These are phyloP conservation scores for Callyntrura guangdongensis DNA, from an alignment of 2,888 invertebrate species.

Conservation along the genomic window DNA sequence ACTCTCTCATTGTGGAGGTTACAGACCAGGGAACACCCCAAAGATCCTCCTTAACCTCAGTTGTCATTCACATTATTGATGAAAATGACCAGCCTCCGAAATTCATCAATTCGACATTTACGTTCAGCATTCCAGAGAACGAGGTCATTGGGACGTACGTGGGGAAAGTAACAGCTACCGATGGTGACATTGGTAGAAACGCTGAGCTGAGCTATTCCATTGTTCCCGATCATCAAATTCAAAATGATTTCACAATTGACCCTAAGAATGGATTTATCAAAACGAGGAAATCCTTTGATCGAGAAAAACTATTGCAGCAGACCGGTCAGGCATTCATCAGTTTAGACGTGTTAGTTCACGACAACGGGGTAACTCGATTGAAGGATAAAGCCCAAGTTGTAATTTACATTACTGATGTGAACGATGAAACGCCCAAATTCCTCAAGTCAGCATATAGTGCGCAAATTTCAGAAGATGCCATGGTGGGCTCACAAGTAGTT, in stretches of 20 bases:
- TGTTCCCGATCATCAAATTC: slow-evolving; percentile 89
- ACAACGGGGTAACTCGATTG: slow-evolving; percentile 91
- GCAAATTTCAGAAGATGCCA: slow-evolving; percentile 95
- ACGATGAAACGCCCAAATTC: slow-evolving; percentile 96
- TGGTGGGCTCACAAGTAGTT: slow-evolving; percentile 93
- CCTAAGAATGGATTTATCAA: slow-evolving; percentile 96
- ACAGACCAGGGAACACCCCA: slow-evolving; percentile 92
- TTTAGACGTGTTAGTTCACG: slow-evolving; percentile 94
- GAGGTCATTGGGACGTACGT: slow-evolving; percentile 96
- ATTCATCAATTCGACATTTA: slow-evolving; percentile 96
- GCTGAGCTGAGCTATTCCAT: slow-evolving; percentile 95
- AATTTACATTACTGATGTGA: slow-evolving; percentile 95
- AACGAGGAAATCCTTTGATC: slow-evolving; percentile 94
- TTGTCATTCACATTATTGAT: slow-evolving; percentile 97
- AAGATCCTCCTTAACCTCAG: slow-evolving; percentile 94
- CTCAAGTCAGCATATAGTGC: slow-evolving; percentile 93
- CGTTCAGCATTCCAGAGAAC: slow-evolving; percentile 95
- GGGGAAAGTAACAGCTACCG: slow-evolving; percentile 95
- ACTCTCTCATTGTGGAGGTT: slow-evolving; percentile 94
- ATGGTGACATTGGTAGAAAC: slow-evolving; percentile 95
- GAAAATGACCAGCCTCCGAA: slow-evolving; percentile 98
- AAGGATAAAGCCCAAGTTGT: slow-evolving; percentile 95
- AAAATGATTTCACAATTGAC: slow-evolving; percentile 93
- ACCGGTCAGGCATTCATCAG: slow-evolving; percentile 93
- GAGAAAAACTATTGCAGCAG: slow-evolving; percentile 93